phyloP scores from a whole-genome alignment of 2,888 invertebrate species.

The Molanna angustata region DNA sequence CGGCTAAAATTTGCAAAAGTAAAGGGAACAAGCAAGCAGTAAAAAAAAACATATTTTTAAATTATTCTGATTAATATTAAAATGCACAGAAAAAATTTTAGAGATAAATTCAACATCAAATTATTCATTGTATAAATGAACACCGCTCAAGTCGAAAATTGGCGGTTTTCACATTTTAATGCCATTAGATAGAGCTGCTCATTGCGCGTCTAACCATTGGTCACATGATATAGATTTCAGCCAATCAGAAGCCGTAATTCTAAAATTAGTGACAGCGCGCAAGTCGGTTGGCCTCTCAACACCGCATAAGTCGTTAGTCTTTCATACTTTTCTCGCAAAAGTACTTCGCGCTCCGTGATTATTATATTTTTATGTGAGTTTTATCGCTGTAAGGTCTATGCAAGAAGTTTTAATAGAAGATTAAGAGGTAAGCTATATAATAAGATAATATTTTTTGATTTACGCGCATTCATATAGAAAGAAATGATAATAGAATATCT shows the following conservation, averaged over 20 bases:
- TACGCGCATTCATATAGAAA: neutral
- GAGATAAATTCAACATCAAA: too few species aligned
- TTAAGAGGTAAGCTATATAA: neutral
- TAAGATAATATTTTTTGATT: neutral
- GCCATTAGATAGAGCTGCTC: neutral
- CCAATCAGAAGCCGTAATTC: neutral
- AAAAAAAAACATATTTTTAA: too few species aligned
- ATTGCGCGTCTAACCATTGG: neutral
- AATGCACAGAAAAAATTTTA: too few species aligned
- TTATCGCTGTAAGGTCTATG: neutral
- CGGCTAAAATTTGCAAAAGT: too few species aligned
- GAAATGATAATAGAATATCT: neutral
- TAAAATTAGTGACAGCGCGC: constrained; percentile 3
- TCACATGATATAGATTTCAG: neutral
- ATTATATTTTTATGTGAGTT: neutral
- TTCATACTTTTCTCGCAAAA: neutral
- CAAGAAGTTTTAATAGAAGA: neutral
- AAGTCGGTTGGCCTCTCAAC: neutral
- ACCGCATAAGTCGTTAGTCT: constrained; percentile 1
- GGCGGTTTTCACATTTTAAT: constrained; percentile 2
- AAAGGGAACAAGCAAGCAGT: too few species aligned
- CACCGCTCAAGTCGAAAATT: constrained; percentile 6
- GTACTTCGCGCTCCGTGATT: neutral
- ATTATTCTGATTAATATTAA: too few species aligned
- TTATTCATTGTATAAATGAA: too few species aligned